Conservation (phyloP, 2,113 vertebrate genomes). For the Condylura cristata region DNA sequence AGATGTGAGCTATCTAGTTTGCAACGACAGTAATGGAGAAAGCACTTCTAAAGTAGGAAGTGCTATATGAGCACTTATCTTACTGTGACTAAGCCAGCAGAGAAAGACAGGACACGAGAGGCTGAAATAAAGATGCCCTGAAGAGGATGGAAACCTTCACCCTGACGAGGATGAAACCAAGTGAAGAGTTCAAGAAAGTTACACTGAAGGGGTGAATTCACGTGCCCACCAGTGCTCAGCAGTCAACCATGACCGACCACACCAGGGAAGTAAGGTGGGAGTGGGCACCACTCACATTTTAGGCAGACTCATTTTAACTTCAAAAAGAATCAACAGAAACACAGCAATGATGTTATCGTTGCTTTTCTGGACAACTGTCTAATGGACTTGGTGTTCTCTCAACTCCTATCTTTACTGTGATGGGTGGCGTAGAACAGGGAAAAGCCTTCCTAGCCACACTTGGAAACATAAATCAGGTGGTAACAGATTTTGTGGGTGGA, state of each 20-base stretch:
- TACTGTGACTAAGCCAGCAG: not conserved
- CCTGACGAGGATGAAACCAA: not conserved
- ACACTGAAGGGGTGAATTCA: not conserved
- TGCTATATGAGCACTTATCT: not conserved
- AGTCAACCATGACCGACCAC: rapidly evolving
- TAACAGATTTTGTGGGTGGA: not conserved
- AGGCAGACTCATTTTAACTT: not conserved
- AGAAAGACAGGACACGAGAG: not conserved
- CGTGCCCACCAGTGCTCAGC: not conserved
- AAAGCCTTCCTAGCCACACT: not conserved
- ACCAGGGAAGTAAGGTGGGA: not conserved
- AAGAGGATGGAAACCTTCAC: not conserved
- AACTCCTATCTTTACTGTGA: not conserved
- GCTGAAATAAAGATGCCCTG: not conserved
- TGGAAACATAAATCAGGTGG: not conserved
- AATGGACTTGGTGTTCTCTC: not conserved
- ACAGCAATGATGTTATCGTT: not conserved
- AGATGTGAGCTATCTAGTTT: not conserved
- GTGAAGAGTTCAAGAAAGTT: not conserved
- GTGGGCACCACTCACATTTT: not conserved
- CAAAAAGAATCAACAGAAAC: not conserved
- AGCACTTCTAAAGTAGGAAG: not conserved
- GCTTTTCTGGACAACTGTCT: not conserved
- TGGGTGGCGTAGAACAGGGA: not conserved
- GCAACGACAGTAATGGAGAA: not conserved